phyloP scores from a whole-genome alignment of 2,797 vertebrate genomes.

The Bryconaethiops microstoma region DNA sequence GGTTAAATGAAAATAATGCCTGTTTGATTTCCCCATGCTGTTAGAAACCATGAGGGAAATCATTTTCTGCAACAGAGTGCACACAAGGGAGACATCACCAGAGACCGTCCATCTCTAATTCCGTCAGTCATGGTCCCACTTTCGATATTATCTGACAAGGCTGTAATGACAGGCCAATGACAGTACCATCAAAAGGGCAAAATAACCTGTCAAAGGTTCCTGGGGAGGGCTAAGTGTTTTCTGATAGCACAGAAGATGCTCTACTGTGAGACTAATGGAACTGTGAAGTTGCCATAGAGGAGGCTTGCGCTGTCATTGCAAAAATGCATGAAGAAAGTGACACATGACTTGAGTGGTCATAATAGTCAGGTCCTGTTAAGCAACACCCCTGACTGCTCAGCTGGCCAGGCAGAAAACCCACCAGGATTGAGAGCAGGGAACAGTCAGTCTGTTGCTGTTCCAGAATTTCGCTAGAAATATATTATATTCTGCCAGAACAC shows the following conservation, averaged over 20 bases:
- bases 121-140: conserved; percentile 29
- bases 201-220: conserved; percentile 51
- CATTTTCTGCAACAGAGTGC: neutral
- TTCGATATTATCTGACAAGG: conserved; percentile 34
- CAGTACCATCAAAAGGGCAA: conserved; percentile 37
- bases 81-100: conserved; percentile 3
- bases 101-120: conserved; percentile 26
- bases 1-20: conserved; percentile 33
- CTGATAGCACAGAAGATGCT: conserved; percentile 3
- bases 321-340: conserved; percentile 24
- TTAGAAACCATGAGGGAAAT: conserved; percentile 23
- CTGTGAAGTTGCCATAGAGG: conserved; percentile 29
- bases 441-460: neutral
- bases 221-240: conserved; percentile 16
- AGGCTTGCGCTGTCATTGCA: neutral
- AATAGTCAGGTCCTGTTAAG: conserved; percentile 15
- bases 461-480: neutral
- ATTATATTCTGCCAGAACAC: neutral
- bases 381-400: conserved; percentile 2
- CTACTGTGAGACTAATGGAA: conserved; percentile 43
- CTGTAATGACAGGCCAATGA: conserved; percentile 43
- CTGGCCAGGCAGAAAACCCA: conserved; percentile 6
- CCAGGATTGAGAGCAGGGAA: neutral
- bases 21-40: conserved; percentile 32
- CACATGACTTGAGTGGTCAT: conserved; percentile 37